A percentile compares a stretch with the other conserved stretches of the same genome.
These are phyloP conservation scores for Epizoanthus ramosus DNA, from an alignment of 92 coral and sea anemone genomes.

Conservation along the genomic window DNA sequence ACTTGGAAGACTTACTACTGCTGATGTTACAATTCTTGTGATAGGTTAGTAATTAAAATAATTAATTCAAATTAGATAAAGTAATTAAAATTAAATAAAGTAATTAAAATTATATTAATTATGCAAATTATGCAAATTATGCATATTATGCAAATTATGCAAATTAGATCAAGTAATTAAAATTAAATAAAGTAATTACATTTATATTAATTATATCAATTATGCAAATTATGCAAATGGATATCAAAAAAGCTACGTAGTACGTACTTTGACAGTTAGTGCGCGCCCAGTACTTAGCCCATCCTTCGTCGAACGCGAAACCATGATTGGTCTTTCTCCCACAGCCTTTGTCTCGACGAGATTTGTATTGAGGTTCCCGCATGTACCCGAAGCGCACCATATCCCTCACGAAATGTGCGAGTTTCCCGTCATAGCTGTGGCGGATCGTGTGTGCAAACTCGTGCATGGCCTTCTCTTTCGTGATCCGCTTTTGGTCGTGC, in stretches of 20 bases:
- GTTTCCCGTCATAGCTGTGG: slow-evolving; percentile 18
- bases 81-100: too few relatives aligned
- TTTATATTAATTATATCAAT: too few relatives aligned
- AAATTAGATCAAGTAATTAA: too few relatives aligned
- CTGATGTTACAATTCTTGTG: too few relatives aligned
- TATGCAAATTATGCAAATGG: too few relatives aligned
- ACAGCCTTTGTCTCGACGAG: slow-evolving; percentile 19
- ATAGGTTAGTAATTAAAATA: too few relatives aligned
- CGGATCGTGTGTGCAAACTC: slow-evolving; percentile 41
- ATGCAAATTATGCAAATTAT: too few relatives aligned
- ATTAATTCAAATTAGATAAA: too few relatives aligned
- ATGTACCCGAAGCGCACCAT: slow-evolving; percentile 8
- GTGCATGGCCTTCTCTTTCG: slow-evolving; percentile 18
- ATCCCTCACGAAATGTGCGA: slow-evolving; percentile 35
- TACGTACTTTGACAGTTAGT: slow-evolving; percentile 24
- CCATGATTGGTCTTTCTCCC: slow-evolving; percentile 18
- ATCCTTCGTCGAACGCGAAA: slow-evolving; percentile 22
- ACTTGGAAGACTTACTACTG: too few relatives aligned
- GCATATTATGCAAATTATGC: too few relatives aligned
- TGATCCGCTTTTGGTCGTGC: slow-evolving; percentile 5
- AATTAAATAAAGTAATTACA: too few relatives aligned
- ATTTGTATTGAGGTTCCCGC: slow-evolving; percentile 4
- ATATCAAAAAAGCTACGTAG: background rate
- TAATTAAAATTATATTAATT: too few relatives aligned
- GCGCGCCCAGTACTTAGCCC: slow-evolving; percentile 34